These are phyloP conservation scores for Mellilla xanthometata DNA, from an alignment of 2,888 invertebrate species.

Conservation along the genomic window DNA sequence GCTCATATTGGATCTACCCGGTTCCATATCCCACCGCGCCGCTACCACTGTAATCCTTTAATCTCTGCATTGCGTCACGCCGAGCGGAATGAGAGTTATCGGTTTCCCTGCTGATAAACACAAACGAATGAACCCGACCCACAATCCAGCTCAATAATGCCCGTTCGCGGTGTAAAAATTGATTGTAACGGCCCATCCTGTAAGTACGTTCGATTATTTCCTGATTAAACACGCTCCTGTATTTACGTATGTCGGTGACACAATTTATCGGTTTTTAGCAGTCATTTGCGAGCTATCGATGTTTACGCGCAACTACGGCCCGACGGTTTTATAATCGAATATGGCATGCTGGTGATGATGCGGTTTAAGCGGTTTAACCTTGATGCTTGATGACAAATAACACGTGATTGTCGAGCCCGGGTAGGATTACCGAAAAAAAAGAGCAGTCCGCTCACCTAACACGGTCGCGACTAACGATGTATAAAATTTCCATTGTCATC, in stretches of 20 bases:
- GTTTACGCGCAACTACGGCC: constrained; percentile 28
- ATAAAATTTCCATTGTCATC: constrained; percentile 83
- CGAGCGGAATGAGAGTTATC: constrained; percentile 77
- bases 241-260: constrained; percentile 63
- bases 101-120: constrained; percentile 74
- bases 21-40: constrained; percentile 58
- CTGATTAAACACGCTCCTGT: constrained; percentile 31
- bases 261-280: constrained; percentile 60
- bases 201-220: constrained; percentile 26
- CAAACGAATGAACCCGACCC: constrained; percentile 65
- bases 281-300: constrained; percentile 52
- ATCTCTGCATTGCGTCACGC: constrained; percentile 79
- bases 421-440: constrained; percentile 75
- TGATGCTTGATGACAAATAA: constrained; percentile 53
- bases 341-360: constrained; percentile 36
- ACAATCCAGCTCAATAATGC: constrained; percentile 61
- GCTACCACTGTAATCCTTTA: constrained; percentile 73
- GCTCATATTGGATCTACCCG: constrained; percentile 66
- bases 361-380: constrained; percentile 45
- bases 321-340: constrained; percentile 8
- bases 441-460: constrained; percentile 75
- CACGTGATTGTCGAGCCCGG: constrained; percentile 50
- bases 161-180: constrained; percentile 67
- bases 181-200: constrained; percentile 54
- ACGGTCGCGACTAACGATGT: constrained; percentile 79